These are phyloP conservation scores for Neodontobutis hainanensis DNA, from an alignment of 2,113 vertebrate genomes.

Conservation along the genomic window DNA sequence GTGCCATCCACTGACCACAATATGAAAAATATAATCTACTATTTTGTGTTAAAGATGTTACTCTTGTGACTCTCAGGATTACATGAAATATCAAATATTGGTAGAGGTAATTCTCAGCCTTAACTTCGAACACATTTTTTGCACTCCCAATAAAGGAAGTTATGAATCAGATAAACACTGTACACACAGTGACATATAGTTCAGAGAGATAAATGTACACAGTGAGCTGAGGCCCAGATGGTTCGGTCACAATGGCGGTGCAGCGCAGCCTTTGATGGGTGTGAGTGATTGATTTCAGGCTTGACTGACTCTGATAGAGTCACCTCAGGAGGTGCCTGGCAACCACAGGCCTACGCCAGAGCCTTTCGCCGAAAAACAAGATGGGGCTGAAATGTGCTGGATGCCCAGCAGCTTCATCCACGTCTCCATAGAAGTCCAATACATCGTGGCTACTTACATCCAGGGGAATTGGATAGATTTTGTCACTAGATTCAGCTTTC, in stretches of 20 bases:
- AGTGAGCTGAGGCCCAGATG: slow-evolving; percentile 81
- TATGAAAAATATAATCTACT: too few relatives aligned
- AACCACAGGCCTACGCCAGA: slow-evolving; percentile 74
- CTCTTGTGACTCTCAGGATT: too few relatives aligned
- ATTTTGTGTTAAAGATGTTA: too few relatives aligned
- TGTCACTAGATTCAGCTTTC: slow-evolving; percentile 67
- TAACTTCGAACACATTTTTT: slow-evolving; percentile 10
- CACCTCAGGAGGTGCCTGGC: slow-evolving; percentile 83
- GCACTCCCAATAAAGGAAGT: background rate
- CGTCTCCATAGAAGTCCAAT: slow-evolving; percentile 74
- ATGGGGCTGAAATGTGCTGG: slow-evolving; percentile 69
- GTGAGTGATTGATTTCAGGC: slow-evolving; percentile 88
- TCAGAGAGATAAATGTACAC: slow-evolving; percentile 72
- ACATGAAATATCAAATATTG: too few relatives aligned
- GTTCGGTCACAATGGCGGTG: slow-evolving; percentile 79
- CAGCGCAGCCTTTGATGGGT: slow-evolving; percentile 82
- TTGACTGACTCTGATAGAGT: slow-evolving; percentile 85
- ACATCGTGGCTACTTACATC: slow-evolving; percentile 67
- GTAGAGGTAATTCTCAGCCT: slow-evolving; percentile 7
- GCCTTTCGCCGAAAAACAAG: slow-evolving; percentile 74
- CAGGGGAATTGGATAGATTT: slow-evolving; percentile 73
- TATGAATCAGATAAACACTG: slow-evolving; percentile 6
- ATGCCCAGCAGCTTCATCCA: slow-evolving; percentile 70
- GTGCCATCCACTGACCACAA: too few relatives aligned
- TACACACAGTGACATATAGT: slow-evolving; percentile 53